Evolutionary conservation across 1,140 invertebrate species (phyloP).

Genomic region (Laupala kohalensis): DNA sequence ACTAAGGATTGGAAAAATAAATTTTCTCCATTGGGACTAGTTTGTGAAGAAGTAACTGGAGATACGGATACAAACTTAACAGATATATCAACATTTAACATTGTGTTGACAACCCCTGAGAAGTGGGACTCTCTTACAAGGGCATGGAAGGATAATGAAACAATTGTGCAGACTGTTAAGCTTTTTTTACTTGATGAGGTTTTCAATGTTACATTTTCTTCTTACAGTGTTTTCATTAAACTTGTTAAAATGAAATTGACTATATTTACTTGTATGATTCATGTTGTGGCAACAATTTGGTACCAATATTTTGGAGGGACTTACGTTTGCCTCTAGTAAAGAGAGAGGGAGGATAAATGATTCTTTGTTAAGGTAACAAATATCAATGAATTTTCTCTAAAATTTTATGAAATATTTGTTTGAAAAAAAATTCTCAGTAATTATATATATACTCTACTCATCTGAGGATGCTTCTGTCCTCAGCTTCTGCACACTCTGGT

Average conservation of each 20-base stretch:
- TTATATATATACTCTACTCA: no score
- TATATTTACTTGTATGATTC: neutral
- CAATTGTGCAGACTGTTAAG: conserved; percentile 45
- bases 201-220: neutral
- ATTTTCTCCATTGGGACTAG: conserved; percentile 45
- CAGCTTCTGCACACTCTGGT: no score
- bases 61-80: conserved; percentile 51
- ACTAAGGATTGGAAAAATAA: conserved; percentile 56
- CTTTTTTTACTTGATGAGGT: conserved; percentile 74
- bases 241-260: neutral
- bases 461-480: no score
- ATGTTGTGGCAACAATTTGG: no score
- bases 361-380: no score
- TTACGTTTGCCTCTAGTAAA: no score
- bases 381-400: no score
- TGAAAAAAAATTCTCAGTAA: no score
- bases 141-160: conserved; percentile 49
- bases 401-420: no score
- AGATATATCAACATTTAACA: conserved; percentile 28
- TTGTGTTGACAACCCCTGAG: conserved; percentile 72
- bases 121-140: conserved; percentile 73
- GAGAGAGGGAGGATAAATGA: no score
- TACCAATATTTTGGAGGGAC: no score
- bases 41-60: conserved; percentile 58
- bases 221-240: neutral